Evolutionary conservation across 2,888 invertebrate genomes (phyloP).

Genomic region (Slavum lentiscoides): DNA sequence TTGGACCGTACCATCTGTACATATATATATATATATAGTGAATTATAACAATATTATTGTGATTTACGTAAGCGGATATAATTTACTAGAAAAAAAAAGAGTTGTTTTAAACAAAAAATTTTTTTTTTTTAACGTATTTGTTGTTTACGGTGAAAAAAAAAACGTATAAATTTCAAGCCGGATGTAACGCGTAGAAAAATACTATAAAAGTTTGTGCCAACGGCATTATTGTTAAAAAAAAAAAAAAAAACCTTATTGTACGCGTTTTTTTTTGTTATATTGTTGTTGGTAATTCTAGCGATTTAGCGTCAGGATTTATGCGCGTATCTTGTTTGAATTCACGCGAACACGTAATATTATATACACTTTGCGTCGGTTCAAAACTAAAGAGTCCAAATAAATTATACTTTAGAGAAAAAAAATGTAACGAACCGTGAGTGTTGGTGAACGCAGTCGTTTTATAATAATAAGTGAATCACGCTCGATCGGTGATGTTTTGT

Average conservation of each 20-base stretch:
- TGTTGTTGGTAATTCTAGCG: constrained; percentile 19
- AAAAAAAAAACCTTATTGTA: not conserved
- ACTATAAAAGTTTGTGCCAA: constrained; percentile 31
- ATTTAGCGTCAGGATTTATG: constrained; percentile 33
- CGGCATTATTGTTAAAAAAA: constrained; percentile 19
- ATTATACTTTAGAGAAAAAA: too few relatives aligned
- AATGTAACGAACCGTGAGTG: too few relatives aligned
- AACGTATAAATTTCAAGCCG: constrained; percentile 1
- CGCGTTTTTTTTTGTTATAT: constrained; percentile 15
- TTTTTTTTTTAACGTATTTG: not conserved
- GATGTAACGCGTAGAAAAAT: constrained; percentile 27
- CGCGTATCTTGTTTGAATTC: not conserved
- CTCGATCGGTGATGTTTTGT: too few relatives aligned
- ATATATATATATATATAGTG: too few relatives aligned
- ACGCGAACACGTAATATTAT: not conserved
- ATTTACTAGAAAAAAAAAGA: too few relatives aligned
- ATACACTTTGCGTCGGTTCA: not conserved
- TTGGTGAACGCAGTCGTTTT: not conserved
- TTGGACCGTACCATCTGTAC: too few relatives aligned
- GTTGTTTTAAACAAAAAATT: too few relatives aligned
- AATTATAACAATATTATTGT: too few relatives aligned
- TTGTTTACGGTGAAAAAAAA: not conserved
- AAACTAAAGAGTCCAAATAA: not conserved
- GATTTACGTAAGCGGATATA: too few relatives aligned
- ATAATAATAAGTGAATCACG: too few relatives aligned